These are phyloP conservation scores for Pygoscelis antarcticus DNA, from an alignment of 2,113 vertebrate species.

Conservation along the genomic window DNA sequence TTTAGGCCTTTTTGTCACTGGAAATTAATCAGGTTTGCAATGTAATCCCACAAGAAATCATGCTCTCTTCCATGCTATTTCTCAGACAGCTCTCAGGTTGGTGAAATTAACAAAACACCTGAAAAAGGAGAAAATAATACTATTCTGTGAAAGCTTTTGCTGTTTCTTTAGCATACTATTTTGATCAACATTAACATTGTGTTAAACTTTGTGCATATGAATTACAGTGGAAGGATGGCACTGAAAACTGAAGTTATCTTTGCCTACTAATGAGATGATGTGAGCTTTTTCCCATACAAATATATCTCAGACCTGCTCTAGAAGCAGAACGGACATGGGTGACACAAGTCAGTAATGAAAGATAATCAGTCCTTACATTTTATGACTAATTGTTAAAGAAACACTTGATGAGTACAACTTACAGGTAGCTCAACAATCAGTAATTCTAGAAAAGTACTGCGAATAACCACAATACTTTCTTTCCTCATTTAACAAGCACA, in stretches of 20 bases:
- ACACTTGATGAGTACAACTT: not conserved
- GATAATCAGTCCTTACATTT: not conserved
- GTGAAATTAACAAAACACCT: not conserved
- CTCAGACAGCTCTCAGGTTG: not conserved
- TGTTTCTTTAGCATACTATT: not conserved
- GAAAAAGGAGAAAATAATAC: not conserved
- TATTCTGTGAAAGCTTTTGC: not conserved
- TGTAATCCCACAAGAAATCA: not conserved
- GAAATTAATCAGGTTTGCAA: not conserved
- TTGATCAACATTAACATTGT: not conserved
- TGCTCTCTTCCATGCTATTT: not conserved
- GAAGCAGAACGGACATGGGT: not conserved
- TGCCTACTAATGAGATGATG: not conserved
- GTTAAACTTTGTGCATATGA: not conserved
- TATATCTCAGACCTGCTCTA: not conserved
- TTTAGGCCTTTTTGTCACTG: not conserved
- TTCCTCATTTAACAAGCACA: not conserved
- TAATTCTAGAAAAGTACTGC: not conserved
- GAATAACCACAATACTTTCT: not conserved
- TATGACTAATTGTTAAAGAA: not conserved
- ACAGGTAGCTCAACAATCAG: not conserved
- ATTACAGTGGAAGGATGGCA: not conserved
- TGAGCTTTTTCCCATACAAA: not conserved
- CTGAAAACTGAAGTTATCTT: not conserved
- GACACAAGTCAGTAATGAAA: not conserved